These are phyloP conservation scores for Tychaedon coryphoeus DNA, from an alignment of 2,113 vertebrate genomes.

Conservation along the genomic window DNA sequence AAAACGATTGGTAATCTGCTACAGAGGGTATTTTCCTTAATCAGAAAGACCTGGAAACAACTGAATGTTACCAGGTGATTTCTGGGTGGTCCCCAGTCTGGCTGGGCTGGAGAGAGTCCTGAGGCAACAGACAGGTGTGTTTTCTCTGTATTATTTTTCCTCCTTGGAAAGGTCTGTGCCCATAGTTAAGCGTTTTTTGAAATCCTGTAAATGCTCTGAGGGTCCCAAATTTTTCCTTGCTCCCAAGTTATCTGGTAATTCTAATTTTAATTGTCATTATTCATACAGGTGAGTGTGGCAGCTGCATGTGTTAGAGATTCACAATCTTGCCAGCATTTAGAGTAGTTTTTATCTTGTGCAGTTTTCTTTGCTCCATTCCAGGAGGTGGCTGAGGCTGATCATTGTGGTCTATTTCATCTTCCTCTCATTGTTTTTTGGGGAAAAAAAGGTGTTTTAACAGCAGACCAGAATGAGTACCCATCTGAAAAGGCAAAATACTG, in stretches of 20 bases:
- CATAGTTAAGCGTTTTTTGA: rapidly evolving
- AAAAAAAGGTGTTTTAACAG: neutral
- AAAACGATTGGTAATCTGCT: neutral
- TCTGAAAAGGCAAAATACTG: neutral
- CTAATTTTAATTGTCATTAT: rapidly evolving
- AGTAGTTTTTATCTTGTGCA: rapidly evolving
- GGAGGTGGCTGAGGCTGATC: neutral
- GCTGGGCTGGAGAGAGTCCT: neutral
- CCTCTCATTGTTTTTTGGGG: rapidly evolving
- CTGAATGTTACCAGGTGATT: rapidly evolving
- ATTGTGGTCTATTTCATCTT: neutral
- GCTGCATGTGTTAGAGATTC: neutral
- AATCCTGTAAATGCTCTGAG: neutral
- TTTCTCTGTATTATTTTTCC: rapidly evolving
- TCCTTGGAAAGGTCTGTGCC: rapidly evolving
- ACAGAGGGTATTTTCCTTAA: neutral
- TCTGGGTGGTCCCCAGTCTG: neutral
- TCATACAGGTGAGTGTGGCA: rapidly evolving
- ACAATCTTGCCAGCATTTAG: neutral
- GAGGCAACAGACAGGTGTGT: neutral
- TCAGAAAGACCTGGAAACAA: neutral
- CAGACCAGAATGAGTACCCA: neutral
- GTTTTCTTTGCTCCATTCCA: neutral
- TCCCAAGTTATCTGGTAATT: neutral
- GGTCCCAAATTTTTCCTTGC: neutral